A percentile compares a stretch with the other conserved stretches of the same genome.
Evolutionary conservation across 2,888 invertebrate genomes (phyloP).

Genomic region (Archips crataeganus): DNA sequence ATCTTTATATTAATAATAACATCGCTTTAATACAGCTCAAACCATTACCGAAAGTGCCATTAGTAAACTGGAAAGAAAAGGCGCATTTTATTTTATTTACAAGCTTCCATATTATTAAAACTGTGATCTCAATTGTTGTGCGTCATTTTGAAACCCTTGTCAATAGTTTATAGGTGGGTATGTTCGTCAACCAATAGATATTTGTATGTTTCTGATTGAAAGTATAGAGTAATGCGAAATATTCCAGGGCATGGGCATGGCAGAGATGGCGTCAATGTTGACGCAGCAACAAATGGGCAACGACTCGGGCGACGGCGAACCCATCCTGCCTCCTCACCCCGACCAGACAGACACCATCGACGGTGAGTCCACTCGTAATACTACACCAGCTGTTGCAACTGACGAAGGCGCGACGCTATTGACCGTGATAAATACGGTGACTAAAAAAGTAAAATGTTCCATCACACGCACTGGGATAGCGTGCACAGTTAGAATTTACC

Average conservation of each 20-base stretch:
- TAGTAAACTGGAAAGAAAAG: constrained; percentile 1
- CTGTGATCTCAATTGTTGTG: constrained; percentile 17
- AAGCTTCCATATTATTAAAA: constrained; percentile 23
- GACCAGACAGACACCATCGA: constrained; percentile 91
- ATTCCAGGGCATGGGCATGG: constrained; percentile 87
- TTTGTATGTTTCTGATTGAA: not conserved
- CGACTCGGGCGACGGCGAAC: constrained; percentile 86
- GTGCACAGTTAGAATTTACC: not conserved
- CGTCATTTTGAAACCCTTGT: constrained; percentile 1
- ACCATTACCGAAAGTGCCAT: constrained; percentile 22
- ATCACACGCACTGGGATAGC: not conserved
- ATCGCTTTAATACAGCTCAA: not conserved
- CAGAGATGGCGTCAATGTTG: constrained; percentile 88
- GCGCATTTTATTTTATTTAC: constrained; percentile 23
- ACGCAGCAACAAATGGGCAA: constrained; percentile 87
- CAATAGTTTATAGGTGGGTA: constrained; percentile 30
- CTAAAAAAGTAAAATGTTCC: no score
- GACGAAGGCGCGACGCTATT: not conserved
- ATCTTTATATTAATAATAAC: not conserved
- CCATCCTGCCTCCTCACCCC: constrained; percentile 87
- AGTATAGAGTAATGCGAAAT: not conserved
- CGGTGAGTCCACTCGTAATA: constrained; percentile 83
- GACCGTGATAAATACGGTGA: not conserved
- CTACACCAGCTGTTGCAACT: not conserved
- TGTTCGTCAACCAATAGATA: not conserved